Conservation (phyloP, 2,888 invertebrate species). For the Eristalis tenax region DNA sequence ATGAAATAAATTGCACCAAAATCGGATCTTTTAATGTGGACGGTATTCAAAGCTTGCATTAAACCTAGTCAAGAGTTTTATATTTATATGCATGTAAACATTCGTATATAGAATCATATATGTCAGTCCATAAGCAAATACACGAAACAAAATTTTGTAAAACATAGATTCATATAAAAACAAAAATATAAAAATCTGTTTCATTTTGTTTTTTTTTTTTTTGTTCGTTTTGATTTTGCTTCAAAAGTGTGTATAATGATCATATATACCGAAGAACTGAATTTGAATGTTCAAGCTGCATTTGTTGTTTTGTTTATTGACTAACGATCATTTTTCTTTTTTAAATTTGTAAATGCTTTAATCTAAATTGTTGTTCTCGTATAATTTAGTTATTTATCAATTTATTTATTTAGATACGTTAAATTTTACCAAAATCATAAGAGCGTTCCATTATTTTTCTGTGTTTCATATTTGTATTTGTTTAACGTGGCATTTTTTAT, state of each 20-base stretch:
- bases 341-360: constrained; percentile 65
- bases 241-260: not conserved
- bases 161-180: constrained; percentile 46
- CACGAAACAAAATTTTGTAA: constrained; percentile 29
- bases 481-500: constrained; percentile 44
- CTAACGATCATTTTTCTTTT: constrained; percentile 43
- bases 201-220: constrained; percentile 41
- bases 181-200: constrained; percentile 63
- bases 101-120: constrained; percentile 35
- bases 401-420: constrained; percentile 40
- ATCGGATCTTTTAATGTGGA: constrained; percentile 75
- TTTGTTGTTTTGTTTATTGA: constrained; percentile 9
- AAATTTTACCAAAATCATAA: constrained; percentile 70
- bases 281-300: constrained; percentile 42
- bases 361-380: constrained; percentile 46
- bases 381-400: constrained; percentile 43
- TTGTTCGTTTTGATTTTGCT: constrained; percentile 11
- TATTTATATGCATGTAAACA: not conserved
- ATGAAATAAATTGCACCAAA: constrained; percentile 42
- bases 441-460: constrained; percentile 66
- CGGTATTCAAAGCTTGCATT: constrained; percentile 79
- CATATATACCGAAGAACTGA: constrained; percentile 60
- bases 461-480: constrained; percentile 32
- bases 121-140: constrained; percentile 68
- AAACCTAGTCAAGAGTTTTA: constrained; percentile 72